Evolutionary conservation across 1,140 invertebrate genomes (phyloP).

Genomic region (Caligus rogercresseyi): DNA sequence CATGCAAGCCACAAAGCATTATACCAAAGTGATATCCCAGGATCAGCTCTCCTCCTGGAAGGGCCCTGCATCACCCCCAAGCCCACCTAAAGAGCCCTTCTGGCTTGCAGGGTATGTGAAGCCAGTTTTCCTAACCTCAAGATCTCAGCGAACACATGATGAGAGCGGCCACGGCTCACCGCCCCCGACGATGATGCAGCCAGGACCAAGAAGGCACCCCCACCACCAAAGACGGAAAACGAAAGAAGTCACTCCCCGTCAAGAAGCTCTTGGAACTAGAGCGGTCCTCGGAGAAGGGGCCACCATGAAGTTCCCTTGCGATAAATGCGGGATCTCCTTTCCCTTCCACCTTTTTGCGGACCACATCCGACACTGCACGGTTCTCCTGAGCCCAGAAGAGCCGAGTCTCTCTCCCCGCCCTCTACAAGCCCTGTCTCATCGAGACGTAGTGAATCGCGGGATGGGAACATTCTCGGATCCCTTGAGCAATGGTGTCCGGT

Average conservation of each 20-base stretch:
- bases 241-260: constrained; percentile 77
- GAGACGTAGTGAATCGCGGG: not conserved
- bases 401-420: not conserved
- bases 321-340: constrained; percentile 84
- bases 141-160: constrained; percentile 92
- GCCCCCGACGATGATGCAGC: constrained; percentile 53
- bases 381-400: constrained; percentile 26
- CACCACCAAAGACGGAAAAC: constrained; percentile 46
- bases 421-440: constrained; percentile 2
- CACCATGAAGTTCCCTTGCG: constrained; percentile 54
- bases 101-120: constrained; percentile 90
- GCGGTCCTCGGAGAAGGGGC: constrained; percentile 53
- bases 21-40: constrained; percentile 86
- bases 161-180: constrained; percentile 66
- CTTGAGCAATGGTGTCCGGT: constrained; percentile 2
- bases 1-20: constrained; percentile 94
- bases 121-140: constrained; percentile 82
- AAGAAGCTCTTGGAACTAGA: constrained; percentile 71
- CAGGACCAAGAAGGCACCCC: too few relatives aligned
- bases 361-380: constrained; percentile 48
- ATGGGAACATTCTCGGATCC: not conserved
- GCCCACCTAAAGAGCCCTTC: constrained; percentile 41
- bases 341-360: constrained; percentile 77
- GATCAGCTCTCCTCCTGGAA: constrained; percentile 89
- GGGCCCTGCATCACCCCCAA: constrained; percentile 38